Evolutionary conservation across 2,113 vertebrate species (phyloP).

Genomic region (Gambusia holbrooki): DNA sequence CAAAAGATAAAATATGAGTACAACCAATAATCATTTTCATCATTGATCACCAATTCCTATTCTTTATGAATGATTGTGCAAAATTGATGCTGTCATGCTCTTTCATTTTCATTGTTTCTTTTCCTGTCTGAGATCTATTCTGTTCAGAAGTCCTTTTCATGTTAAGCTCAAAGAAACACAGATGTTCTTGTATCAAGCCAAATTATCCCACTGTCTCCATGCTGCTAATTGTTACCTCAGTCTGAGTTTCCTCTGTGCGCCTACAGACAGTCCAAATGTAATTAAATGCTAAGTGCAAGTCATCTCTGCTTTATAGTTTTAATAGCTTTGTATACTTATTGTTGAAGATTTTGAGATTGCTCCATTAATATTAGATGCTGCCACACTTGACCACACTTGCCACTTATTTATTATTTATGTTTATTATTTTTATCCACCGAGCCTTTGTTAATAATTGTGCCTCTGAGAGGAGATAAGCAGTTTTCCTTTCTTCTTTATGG

Average conservation of each 20-base stretch:
- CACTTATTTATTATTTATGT: too few species aligned
- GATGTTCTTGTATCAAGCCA: neutral
- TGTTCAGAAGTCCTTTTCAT: neutral
- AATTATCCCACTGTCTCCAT: neutral
- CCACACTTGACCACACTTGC: too few species aligned
- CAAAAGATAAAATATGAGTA: neutral
- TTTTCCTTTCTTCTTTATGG: too few species aligned
- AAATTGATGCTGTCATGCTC: neutral
- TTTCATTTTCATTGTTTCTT: neutral
- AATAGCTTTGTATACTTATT: neutral
- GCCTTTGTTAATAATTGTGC: neutral
- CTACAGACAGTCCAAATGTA: slow-evolving; percentile 4
- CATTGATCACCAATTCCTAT: neutral
- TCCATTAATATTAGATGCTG: too few species aligned
- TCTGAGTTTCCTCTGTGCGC: neutral
- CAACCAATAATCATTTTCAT: neutral
- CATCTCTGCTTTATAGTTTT: neutral
- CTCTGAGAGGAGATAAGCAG: too few species aligned
- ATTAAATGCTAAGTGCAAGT: slow-evolving; percentile 7
- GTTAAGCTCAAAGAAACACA: neutral
- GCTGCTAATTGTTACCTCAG: slow-evolving; percentile 15
- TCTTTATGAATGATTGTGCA: neutral
- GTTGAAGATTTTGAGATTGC: neutral
- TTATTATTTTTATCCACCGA: neutral
- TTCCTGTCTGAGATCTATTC: neutral